phyloP scores from a whole-genome alignment of 2,888 invertebrate species.

The Apamea anceps region DNA sequence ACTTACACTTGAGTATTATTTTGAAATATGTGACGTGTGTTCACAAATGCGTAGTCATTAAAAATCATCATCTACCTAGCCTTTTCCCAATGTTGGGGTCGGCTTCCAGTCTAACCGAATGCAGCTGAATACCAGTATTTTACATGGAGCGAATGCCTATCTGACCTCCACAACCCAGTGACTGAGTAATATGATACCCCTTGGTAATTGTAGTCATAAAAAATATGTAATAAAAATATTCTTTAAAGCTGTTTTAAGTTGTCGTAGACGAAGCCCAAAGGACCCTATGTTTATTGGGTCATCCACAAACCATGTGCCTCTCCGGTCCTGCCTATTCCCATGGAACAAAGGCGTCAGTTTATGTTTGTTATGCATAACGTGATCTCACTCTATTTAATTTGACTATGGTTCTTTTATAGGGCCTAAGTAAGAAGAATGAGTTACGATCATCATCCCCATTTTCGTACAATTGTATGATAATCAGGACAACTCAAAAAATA shows the following conservation, averaged over 20 bases:
- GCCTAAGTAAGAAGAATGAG: background rate
- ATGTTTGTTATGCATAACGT: background rate
- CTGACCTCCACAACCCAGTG: too few species aligned
- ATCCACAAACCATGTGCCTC: background rate
- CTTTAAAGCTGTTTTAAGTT: background rate
- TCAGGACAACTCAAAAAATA: background rate
- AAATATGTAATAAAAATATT: too few species aligned
- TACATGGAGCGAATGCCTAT: too few species aligned
- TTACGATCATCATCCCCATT: background rate
- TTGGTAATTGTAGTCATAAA: background rate
- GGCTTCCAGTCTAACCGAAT: too few species aligned
- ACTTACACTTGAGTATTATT: constrained; percentile 21
- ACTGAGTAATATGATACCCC: too few species aligned
- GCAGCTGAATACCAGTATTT: too few species aligned
- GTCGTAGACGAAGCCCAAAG: background rate
- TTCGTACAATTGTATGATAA: constrained; percentile 3
- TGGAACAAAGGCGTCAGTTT: background rate
- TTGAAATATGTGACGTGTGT: constrained; percentile 23
- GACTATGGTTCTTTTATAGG: background rate
- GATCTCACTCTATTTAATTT: background rate
- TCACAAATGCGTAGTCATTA: background rate
- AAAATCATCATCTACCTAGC: too few species aligned
- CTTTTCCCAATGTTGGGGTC: too few species aligned
- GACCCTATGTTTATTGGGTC: background rate
- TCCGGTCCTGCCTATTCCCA: background rate